Percentiles rank a stretch among this genome's conserved stretches.
These are phyloP conservation scores for Bubalus kerabau DNA, from an alignment of 2,113 vertebrate species.

Conservation along the genomic window DNA sequence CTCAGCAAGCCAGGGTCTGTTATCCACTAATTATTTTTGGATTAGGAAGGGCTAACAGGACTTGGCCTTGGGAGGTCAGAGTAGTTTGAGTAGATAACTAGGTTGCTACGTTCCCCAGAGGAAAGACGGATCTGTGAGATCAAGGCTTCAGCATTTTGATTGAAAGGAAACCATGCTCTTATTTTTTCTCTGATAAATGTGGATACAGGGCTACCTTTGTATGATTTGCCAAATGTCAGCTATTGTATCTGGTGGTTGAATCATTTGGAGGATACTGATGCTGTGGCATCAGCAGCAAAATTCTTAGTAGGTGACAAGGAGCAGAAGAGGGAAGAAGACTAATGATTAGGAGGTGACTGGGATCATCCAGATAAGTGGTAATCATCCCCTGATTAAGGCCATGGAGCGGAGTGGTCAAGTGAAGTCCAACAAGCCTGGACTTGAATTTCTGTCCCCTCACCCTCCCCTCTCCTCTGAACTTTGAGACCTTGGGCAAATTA, in stretches of 20 bases:
- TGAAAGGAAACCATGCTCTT: constrained; percentile 71
- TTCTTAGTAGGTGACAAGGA: not conserved
- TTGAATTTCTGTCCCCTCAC: not conserved
- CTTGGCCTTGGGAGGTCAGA: constrained; percentile 70
- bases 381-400: not conserved
- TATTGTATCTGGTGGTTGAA: not conserved
- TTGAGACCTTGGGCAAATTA: not conserved
- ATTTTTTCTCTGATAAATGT: constrained; percentile 52
- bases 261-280: not conserved
- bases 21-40: constrained; percentile 79
- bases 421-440: not conserved
- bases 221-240: constrained; percentile 19
- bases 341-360: not conserved
- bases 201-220: constrained; percentile 57
- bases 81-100: constrained; percentile 78
- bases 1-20: constrained; percentile 57
- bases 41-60: constrained; percentile 79
- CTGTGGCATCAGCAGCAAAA: not conserved
- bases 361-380: not conserved
- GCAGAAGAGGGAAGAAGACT: not conserved
- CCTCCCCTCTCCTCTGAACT: not conserved
- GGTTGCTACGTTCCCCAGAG: constrained; percentile 67
- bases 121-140: constrained; percentile 58
- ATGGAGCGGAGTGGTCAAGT: not conserved
- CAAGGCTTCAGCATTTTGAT: constrained; percentile 73